phyloP scores from a whole-genome alignment of 2,113 vertebrate genomes.

The Coreoperca whiteheadi region DNA sequence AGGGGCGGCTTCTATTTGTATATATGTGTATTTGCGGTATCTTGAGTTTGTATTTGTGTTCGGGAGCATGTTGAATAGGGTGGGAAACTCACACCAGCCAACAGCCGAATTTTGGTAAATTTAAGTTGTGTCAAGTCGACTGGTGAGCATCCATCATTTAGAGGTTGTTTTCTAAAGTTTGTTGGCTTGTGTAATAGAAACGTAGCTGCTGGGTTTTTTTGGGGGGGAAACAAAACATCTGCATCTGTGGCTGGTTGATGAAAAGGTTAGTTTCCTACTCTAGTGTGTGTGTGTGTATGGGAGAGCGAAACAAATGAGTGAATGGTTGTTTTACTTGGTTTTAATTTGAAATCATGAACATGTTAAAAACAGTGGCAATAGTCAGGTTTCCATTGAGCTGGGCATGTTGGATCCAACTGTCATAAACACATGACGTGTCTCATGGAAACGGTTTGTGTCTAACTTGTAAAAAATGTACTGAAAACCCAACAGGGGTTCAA shows the following conservation, averaged over 20 bases:
- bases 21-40: conserved; percentile 86
- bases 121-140: conserved; percentile 12
- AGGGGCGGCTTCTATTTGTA: conserved; percentile 83
- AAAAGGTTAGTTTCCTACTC: conserved; percentile 66
- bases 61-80: conserved; percentile 70
- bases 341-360: conserved; percentile 69
- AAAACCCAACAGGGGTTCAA: conserved; percentile 39
- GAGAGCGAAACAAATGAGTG: conserved; percentile 16
- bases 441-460: conserved; percentile 49
- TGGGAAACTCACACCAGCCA: conserved; percentile 68
- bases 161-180: conserved; percentile 35
- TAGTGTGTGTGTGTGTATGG: conserved; percentile 14
- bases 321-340: conserved; percentile 68
- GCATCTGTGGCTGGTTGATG: conserved; percentile 37
- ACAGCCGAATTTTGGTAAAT: conserved; percentile 34
- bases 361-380: conserved; percentile 60
- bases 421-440: conserved; percentile 29
- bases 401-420: conserved; percentile 36
- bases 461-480: conserved; percentile 42
- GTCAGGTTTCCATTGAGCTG: conserved; percentile 77
- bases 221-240: conserved; percentile 1
- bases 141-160: conserved; percentile 22
- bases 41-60: conserved; percentile 80
- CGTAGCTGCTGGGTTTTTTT: conserved; percentile 20
- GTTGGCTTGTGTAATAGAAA: conserved; percentile 38